Evolutionary conservation across 2,888 invertebrate species (phyloP), one percentile per base, ranked within the genome.

Genomic region (Diarsia dahlii): DNA sequence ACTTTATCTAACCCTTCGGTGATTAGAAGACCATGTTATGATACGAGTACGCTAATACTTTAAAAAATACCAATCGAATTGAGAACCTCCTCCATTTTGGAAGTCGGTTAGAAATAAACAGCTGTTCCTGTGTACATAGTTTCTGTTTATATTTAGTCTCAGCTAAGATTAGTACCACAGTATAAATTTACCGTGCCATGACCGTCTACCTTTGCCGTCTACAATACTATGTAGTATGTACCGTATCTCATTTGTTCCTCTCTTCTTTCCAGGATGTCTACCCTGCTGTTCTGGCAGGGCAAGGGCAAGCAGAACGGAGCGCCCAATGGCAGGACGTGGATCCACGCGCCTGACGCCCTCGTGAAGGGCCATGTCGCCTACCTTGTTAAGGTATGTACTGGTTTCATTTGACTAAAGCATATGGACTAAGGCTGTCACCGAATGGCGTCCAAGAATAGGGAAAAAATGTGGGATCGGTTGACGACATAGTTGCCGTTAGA

Each of bases 351-450:
- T 66, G 99, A 99, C 93, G 98, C 99, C 45, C 97, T 99, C 73
- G 98, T 99, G 90, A 98, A 98, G 93, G 99, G 99, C 68, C 99
- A 99, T 92, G 99, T 99, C 89, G 99, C 99, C 73, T 99, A 99
- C 97, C 98, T 99, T 95, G 99, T 99, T 93, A 99, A 99, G 98
- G 99, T 99, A 95, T 92, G 95, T 60, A 28, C 23, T 66, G 28
- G 28, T 56, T 67, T 39, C 6, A 39, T 54, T n/a, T 54, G n/a
- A 52, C 9, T 9, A 18, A 28, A 56, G 23, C 13, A 58, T 58
- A 58, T 12, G 39, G 39, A 39, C 39, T 4, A 39, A 39, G 39
- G 39, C 39, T 39, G 39, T 39, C 39, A 39, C 39, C 39, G 39
- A 39, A 39, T 39, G 39, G 39, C 39, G 39, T 39, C 39, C 39